Evolutionary conservation across 2,888 invertebrate genomes (phyloP).

Genomic region (Scrobipalpa atriplicella): DNA sequence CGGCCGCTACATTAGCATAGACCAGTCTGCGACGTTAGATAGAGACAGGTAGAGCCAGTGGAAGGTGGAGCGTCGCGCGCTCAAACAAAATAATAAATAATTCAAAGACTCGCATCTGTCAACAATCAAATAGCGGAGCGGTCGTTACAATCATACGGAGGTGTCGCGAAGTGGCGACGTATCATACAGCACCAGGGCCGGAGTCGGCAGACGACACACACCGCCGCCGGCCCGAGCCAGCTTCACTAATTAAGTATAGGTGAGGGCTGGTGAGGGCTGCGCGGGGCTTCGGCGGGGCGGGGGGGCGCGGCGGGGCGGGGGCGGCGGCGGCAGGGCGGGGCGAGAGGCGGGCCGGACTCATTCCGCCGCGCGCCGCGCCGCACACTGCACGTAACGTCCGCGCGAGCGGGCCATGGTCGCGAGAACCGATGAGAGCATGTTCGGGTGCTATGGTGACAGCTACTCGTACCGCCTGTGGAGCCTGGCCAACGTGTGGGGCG

Average conservation of each 20-base stretch:
- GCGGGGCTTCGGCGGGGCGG: slow-evolving; percentile 36
- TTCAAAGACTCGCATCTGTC: slow-evolving; percentile 31
- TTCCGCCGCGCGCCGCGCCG: slow-evolving; percentile 62
- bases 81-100: slow-evolving; percentile 55
- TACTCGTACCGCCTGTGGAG: slow-evolving; percentile 90
- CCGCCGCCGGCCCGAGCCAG: slow-evolving; percentile 50
- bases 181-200: not conserved
- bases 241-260: slow-evolving; percentile 76
- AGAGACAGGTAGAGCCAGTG: slow-evolving; percentile 65
- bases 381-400: slow-evolving; percentile 67
- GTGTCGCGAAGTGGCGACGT: slow-evolving; percentile 41
- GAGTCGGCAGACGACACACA: slow-evolving; percentile 36
- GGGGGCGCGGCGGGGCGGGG: slow-evolving; percentile 42
- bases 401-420: slow-evolving; percentile 88
- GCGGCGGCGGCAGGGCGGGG: slow-evolving; percentile 41
- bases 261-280: slow-evolving; percentile 47
- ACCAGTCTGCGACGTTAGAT: slow-evolving; percentile 46
- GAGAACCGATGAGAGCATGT: slow-evolving; percentile 90
- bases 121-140: not conserved
- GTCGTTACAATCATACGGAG: slow-evolving; percentile 33
- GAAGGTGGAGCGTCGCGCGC: slow-evolving; percentile 67
- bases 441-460: slow-evolving; percentile 88
- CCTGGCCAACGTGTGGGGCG: slow-evolving; percentile 89
- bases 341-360: slow-evolving; percentile 52
- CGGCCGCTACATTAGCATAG: slow-evolving; percentile 20